Base-by-base conservation (phyloP, 2,113 vertebrate species). In the Turdus rufiventris region DNA sequence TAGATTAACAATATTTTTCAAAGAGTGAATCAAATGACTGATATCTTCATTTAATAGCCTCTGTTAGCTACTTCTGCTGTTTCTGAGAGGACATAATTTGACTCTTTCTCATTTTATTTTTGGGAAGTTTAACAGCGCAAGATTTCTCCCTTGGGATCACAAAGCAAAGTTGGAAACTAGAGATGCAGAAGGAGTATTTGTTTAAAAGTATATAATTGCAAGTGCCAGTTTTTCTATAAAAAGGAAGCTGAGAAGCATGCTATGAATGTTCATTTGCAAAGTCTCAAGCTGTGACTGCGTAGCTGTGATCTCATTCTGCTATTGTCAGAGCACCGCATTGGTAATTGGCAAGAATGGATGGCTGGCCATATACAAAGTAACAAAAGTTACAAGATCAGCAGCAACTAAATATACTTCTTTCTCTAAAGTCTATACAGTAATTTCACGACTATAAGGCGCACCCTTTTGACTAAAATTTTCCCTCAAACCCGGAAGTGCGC, bases 191-290 rank as follows among this genome's bases (percentile, higher is more conserved):
- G 47, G 43, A 93, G 54, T 71, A 88, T 94, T 91, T 94, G 82
- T 96, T 96, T 90, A 96, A 95, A 95, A 84, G 71, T 74, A 78
- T 75, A 23, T 91, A 94, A 96, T 92, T 95, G 85, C 60, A 91
- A 93, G 79, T 57, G 79, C 88, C 79, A 94, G 73, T 61, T 88
- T 94, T 85, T 94, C 92, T 94, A 92, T 95, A 93, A 96, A 95
- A 97, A 96, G 91, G 90, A 93, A 91, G 82, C 75, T 48, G 79
- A 94, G 94, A 96, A 95, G 85, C 93, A 76, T 42, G 68, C 82
- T 96, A 94, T 67, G 93, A 97, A 91, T 93, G 95, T 96, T 97
- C 96, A 95, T 95, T 96, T 96, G 83, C 94, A 84, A 96, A 96
- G 92, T 80, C 91, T 96, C 95, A 97, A 96, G 93, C 95, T 97